Evolutionary conservation across 2,797 vertebrate species (phyloP).

Genomic region (Urosaurus nigricauda): DNA sequence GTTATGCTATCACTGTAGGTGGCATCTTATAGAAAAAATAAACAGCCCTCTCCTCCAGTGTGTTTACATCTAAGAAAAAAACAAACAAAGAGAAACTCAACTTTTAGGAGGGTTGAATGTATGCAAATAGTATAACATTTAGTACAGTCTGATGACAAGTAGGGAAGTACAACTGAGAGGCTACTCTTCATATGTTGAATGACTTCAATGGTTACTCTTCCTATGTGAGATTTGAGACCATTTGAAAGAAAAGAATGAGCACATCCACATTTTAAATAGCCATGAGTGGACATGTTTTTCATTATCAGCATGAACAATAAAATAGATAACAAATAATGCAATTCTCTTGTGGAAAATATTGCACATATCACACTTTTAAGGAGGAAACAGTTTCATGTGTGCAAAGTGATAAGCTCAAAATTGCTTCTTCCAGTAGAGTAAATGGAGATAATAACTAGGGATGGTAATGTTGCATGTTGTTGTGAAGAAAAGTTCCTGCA

Average conservation of each 20-base stretch:
- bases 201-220: background rate
- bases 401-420: background rate
- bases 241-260: background rate
- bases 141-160: background rate
- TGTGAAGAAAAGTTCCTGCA: background rate
- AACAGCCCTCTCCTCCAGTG: background rate
- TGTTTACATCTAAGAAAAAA: background rate
- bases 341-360: background rate
- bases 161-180: background rate
- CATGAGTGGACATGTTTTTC: background rate
- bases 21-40: background rate
- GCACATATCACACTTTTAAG: too few species aligned
- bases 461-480: too few species aligned
- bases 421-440: background rate
- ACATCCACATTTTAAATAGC: background rate
- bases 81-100: background rate
- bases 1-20: background rate
- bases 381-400: background rate
- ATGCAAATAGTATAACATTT: background rate
- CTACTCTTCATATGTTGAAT: too few species aligned
- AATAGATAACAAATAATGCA: background rate
- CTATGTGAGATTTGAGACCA: background rate
- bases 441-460: background rate
- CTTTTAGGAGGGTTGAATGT: background rate
- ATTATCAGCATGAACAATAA: background rate